Base-by-base conservation (phyloP, 2,113 vertebrate genomes). In the Anarrhichthys ocellatus region DNA sequence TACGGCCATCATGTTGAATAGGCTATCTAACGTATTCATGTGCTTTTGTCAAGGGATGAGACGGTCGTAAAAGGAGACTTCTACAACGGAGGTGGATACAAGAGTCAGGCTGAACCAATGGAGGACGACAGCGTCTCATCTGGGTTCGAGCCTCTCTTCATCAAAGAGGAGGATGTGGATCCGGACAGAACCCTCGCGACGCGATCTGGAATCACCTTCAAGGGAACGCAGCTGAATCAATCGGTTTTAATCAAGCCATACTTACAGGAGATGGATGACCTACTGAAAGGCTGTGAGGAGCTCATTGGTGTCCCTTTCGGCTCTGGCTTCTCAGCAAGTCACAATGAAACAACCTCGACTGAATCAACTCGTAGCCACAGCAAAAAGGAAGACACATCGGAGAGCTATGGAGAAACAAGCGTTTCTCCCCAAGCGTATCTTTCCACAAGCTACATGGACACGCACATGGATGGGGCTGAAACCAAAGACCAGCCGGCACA, bases 251-350 rank as follows among this genome's bases (percentile, higher is more conserved):
- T 91, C 0, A 74, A 80, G 58, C 89, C 91, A 2, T 92, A 92
- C 82, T 68, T 94, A 5, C 82, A 80, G 34, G 91, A 94, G 81
- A 94, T 94, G 93, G 92, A 94, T 44, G 91, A 89, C 0, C 54
- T 94, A 5, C 83, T 94, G 61, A 92, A 82, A 61, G 89, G 88
- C 65, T 94, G 92, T 0, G 90, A 91, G 64, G 82, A 90, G 10
- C 80, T 92, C 2, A 82, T 87, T 0, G 88, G 82, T 6, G 61
- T 92, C 62, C 52, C 88, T 0, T 74, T 90, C 9, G 61, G 73
- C 62, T 82, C 87, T 13, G 44, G 32, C 5, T 77, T 82, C 73
- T 84, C 84, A 6, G 71, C 14, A 46, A 63, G 42, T 40, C 56
- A 78, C 79, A 15, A 52, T 1, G 84, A 91, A 73, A 77, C 73